These are phyloP conservation scores for Macrophya annulata DNA, from an alignment of 2,888 invertebrate genomes.

Conservation along the genomic window DNA sequence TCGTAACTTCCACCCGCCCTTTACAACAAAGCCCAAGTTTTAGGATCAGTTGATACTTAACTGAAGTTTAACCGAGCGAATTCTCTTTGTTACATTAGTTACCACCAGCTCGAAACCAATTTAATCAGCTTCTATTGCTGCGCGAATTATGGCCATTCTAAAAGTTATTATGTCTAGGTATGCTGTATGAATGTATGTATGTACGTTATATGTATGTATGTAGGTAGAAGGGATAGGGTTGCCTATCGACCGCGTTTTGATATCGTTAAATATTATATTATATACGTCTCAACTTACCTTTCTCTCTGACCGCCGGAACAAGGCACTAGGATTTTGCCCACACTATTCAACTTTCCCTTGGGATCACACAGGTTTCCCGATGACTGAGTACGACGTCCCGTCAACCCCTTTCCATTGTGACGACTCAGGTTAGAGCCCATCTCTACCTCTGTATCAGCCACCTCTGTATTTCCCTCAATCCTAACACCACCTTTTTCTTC, in stretches of 20 bases:
- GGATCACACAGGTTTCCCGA: slow-evolving; percentile 89
- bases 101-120: background rate
- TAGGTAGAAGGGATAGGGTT: slow-evolving; percentile 4
- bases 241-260: background rate
- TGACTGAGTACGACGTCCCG: slow-evolving; percentile 87
- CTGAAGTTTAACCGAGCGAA: slow-evolving; percentile 22
- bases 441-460: slow-evolving; percentile 69
- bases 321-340: slow-evolving; percentile 76
- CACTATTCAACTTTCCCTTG: slow-evolving; percentile 75
- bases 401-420: slow-evolving; percentile 87
- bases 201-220: background rate
- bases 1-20: no score
- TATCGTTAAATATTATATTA: slow-evolving; percentile 17
- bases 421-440: slow-evolving; percentile 92
- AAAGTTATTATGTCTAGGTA: slow-evolving; percentile 12
- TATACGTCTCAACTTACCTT: slow-evolving; percentile 65
- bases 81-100: background rate
- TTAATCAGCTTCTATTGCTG: slow-evolving; percentile 30
- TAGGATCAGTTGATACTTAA: slow-evolving; percentile 18
- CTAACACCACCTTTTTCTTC: slow-evolving; percentile 12
- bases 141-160: slow-evolving; percentile 34
- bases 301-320: slow-evolving; percentile 74
- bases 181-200: background rate
- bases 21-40: background rate
- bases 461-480: slow-evolving; percentile 44